A percentile compares a stretch with the other conserved stretches of the same genome.
Evolutionary conservation across 2,888 invertebrate genomes (phyloP).

Genomic region (Branchellion lobata): DNA sequence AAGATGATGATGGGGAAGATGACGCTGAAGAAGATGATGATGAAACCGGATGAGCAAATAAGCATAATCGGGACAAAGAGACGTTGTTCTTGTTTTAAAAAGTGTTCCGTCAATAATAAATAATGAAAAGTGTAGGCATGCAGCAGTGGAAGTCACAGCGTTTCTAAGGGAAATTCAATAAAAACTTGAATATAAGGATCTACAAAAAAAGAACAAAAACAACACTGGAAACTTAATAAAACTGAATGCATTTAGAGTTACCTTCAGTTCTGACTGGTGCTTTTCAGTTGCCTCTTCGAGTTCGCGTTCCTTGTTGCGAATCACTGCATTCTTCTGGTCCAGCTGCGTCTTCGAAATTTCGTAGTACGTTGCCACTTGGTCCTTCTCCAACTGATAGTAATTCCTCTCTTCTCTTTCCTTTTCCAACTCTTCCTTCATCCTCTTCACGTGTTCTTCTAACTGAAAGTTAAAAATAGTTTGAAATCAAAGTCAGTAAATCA

Average conservation of each 20-base stretch:
- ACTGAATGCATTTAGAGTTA: conserved; percentile 45
- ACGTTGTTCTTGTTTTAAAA: too few species aligned
- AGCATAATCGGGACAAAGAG: too few species aligned
- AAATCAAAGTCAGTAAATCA: conserved; percentile 47
- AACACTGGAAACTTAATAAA: not conserved
- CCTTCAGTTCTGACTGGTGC: conserved; percentile 81
- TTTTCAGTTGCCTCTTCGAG: conserved; percentile 83
- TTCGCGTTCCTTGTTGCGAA: conserved; percentile 77
- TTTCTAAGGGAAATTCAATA: not conserved
- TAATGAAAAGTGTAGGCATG: too few species aligned
- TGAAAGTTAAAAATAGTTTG: conserved; percentile 65
- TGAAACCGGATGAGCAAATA: too few species aligned
- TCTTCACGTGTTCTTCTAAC: conserved; percentile 81
- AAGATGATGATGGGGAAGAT: too few species aligned
- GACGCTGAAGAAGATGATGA: too few species aligned
- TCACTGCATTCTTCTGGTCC: conserved; percentile 75
- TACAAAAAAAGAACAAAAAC: not conserved
- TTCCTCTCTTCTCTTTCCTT: conserved; percentile 91
- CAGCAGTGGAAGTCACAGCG: too few species aligned
- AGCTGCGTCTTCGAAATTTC: conserved; percentile 87
- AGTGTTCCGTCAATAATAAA: too few species aligned
- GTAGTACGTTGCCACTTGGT: conserved; percentile 90
- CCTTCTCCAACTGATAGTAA: conserved; percentile 89
- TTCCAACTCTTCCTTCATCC: conserved; percentile 85
- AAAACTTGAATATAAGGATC: not conserved